Conservation (phyloP, 64 coral and sea anemone genomes). For the Astreopora myriophthalma region DNA sequence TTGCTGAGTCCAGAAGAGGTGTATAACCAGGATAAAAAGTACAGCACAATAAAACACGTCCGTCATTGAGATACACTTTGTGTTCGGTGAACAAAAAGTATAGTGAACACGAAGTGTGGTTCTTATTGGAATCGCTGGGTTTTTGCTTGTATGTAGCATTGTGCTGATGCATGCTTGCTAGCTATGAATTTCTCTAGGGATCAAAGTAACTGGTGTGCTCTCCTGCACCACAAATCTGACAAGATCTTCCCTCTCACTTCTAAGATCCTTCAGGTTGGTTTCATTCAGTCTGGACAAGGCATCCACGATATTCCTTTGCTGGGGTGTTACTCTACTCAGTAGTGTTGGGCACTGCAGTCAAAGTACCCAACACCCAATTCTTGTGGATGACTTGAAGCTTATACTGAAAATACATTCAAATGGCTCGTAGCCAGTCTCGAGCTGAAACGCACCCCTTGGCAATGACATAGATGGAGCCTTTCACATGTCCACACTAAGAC, state of each 20-base stretch:
- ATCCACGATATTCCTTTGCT: slow-evolving; percentile 9
- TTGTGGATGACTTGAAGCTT: too few species aligned
- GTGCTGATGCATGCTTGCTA: too few species aligned
- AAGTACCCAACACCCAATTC: background rate
- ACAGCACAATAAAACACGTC: too few species aligned
- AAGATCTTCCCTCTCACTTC: slow-evolving; percentile 46
- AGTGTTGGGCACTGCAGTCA: background rate
- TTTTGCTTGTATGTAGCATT: too few species aligned
- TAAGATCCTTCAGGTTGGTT: slow-evolving; percentile 4
- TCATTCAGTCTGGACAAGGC: slow-evolving; percentile 32
- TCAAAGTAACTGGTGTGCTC: slow-evolving; percentile 25
- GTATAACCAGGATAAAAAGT: too few species aligned
- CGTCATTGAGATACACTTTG: too few species aligned
- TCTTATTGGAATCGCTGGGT: too few species aligned
- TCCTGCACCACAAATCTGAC: slow-evolving; percentile 24
- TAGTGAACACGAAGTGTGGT: too few species aligned
- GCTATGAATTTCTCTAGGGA: background rate
- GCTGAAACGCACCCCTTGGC: too few species aligned
- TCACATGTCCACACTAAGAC: too few species aligned
- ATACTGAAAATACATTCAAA: background rate
- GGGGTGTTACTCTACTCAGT: background rate
- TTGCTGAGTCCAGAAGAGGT: too few species aligned
- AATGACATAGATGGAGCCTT: background rate
- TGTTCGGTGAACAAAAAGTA: too few species aligned
- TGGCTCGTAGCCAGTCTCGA: background rate